Base-by-base conservation (phyloP, 2,797 vertebrate genomes). In the Cheirogaleus major region DNA sequence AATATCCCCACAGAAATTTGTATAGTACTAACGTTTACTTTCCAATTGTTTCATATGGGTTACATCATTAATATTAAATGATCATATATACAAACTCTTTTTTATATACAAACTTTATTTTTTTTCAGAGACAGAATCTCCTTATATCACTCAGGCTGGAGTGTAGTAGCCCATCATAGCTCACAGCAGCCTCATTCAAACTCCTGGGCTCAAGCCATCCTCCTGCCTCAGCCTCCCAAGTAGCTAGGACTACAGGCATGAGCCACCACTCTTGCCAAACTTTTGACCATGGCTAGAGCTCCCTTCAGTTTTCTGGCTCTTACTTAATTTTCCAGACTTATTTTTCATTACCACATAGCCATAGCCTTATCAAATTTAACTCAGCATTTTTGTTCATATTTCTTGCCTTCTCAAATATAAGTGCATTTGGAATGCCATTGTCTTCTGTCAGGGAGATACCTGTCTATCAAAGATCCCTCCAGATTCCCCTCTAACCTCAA, bases 11-110 rank as follows among this genome's bases (percentile, higher is more conserved):
- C 23, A 52, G 41, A 61, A 67, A 63, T 72, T 2, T 59, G 48
- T 73, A 65, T 30, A 50, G 48, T 38, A 35, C 3, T 57, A 78
- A 63, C 4, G n/a, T 50, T 43, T 76, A 70, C 11, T 65, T 93
- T 91, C 41, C 7, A 35, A 10, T 86, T 35, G 22, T 61, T 95
- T 84, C 17, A 20, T 22, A 10, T 87, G 15, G 27, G 35, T 88
- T 67, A 52, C 4, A 83, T 88, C 23, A 81, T 70, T 96, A 78
- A 81, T 61, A 80, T 83, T 75, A 89, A 93, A 78, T 38, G 15
- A n/a, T 23, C 4, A 50, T 59, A 23, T 38, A 32, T 52, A 23
- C 1, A 43, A 55, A 48, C 13, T 90, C 6, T 35, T 88, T 67
- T 67, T 18, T 65, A 67, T 59, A 35, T n/a, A 67, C 32, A 67